Conservation (phyloP, 2,888 invertebrate species). For the Ormyrus labotus region DNA sequence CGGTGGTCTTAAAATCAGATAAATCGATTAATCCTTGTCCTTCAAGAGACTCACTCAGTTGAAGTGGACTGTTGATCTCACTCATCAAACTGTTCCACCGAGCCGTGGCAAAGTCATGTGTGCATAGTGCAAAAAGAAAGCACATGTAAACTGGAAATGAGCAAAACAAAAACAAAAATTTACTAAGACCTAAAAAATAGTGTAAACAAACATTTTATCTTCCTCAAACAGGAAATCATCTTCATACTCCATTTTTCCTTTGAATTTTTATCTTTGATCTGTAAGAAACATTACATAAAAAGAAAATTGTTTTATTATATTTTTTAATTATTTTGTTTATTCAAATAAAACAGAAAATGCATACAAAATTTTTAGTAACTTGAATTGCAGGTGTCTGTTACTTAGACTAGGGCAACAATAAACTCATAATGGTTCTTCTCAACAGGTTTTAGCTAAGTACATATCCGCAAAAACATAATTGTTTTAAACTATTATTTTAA, state of each 20-base stretch:
- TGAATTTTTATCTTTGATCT: conserved; percentile 21
- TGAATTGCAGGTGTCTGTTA: no score
- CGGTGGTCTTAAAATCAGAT: conserved; percentile 60
- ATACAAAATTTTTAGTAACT: no score
- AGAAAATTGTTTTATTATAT: no score
- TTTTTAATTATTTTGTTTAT: no score
- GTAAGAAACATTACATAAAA: neutral
- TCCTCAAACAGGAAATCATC: conserved; percentile 75
- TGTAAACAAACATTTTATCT: conserved; percentile 73
- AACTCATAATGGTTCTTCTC: no score
- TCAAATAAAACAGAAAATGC: no score
- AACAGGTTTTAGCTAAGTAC: no score
- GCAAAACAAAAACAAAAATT: conserved; percentile 55
- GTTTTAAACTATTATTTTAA: neutral
- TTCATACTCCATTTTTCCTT: conserved; percentile 69
- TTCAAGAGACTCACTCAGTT: conserved; percentile 30
- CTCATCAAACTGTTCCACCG: conserved; percentile 65
- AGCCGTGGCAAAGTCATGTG: conserved; percentile 63
- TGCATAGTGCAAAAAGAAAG: conserved; percentile 70
- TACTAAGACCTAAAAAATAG: conserved; percentile 50
- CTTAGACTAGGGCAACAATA: no score
- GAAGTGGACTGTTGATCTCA: conserved; percentile 54
- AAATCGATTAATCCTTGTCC: conserved; percentile 48
- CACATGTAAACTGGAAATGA: conserved; percentile 62
- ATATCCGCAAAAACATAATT: no score